Percentiles rank a stretch among this genome's conserved stretches.
phyloP scores from a whole-genome alignment of 1,140 invertebrate genomes.

The Drosophila subpulchrella region DNA sequence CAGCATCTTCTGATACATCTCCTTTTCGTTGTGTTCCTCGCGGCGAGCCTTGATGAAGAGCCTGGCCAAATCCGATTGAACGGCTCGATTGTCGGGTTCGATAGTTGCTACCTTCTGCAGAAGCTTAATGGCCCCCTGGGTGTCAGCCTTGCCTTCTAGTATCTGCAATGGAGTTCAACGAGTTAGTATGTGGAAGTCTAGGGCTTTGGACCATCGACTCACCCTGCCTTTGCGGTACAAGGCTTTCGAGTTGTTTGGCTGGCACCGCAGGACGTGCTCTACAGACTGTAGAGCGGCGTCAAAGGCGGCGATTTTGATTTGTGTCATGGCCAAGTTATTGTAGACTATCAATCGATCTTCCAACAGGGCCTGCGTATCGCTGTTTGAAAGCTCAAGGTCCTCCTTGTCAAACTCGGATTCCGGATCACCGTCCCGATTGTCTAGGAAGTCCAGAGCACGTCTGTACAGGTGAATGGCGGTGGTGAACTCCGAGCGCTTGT shows the following conservation, averaged over 20 bases:
- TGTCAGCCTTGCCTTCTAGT: slow-evolving; percentile 87
- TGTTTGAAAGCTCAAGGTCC: slow-evolving; percentile 85
- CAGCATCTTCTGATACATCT: slow-evolving; percentile 89
- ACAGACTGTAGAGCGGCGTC: slow-evolving; percentile 93
- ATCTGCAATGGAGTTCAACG: slow-evolving; percentile 85
- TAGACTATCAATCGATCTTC: slow-evolving; percentile 92
- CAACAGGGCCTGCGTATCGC: slow-evolving; percentile 87
- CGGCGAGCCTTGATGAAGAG: slow-evolving; percentile 86
- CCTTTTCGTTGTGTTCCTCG: slow-evolving; percentile 86
- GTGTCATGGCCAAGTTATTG: slow-evolving; percentile 95
- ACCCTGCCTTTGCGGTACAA: slow-evolving; percentile 93
- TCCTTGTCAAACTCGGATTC: slow-evolving; percentile 79
- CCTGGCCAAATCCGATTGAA: slow-evolving; percentile 87
- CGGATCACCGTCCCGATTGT: slow-evolving; percentile 88
- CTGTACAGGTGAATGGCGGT: slow-evolving; percentile 94
- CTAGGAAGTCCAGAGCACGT: slow-evolving; percentile 92
- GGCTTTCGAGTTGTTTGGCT: slow-evolving; percentile 95
- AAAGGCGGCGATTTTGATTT: slow-evolving; percentile 93
- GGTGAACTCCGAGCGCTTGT: slow-evolving; percentile 90
- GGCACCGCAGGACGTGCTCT: slow-evolving; percentile 91
- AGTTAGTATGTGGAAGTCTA: background rate
- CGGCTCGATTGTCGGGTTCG: slow-evolving; percentile 86
- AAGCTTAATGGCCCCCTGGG: slow-evolving; percentile 86
- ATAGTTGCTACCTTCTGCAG: slow-evolving; percentile 87
- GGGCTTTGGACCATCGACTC: slow-evolving; percentile 10